Conservation (phyloP, 2,888 invertebrate genomes). For the Pyrocoelia pectoralis region DNA sequence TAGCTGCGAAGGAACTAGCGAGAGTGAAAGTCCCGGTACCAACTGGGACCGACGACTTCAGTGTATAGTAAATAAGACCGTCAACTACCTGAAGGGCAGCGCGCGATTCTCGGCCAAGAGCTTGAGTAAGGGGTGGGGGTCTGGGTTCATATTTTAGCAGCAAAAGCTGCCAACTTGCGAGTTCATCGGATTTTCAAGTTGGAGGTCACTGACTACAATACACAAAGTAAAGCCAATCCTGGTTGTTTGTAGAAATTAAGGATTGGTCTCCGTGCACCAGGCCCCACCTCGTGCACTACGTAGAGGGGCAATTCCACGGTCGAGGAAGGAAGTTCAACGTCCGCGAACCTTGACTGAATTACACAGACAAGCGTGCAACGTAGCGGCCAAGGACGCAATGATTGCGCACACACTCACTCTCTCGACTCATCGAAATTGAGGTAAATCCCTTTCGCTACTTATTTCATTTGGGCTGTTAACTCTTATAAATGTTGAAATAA, state of each 20-base stretch:
- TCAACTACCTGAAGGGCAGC: conserved; percentile 59
- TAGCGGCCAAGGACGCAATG: conserved; percentile 53
- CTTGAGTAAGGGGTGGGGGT: conserved; percentile 59
- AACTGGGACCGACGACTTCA: conserved; percentile 57
- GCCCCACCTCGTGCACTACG: conserved; percentile 49
- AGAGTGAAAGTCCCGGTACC: conserved; percentile 61
- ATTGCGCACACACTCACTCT: conserved; percentile 50
- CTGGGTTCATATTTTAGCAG: conserved; percentile 62
- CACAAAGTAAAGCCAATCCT: conserved; percentile 62
- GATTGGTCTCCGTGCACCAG: conserved; percentile 58
- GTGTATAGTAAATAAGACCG: conserved; percentile 59
- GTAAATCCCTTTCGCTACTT: conserved; percentile 54
- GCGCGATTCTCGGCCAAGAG: conserved; percentile 53
- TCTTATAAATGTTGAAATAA: conserved; percentile 10
- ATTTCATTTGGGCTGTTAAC: conserved; percentile 24
- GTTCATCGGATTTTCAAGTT: conserved; percentile 82
- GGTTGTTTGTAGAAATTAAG: conserved; percentile 57
- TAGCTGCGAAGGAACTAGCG: conserved; percentile 56
- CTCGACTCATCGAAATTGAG: conserved; percentile 52
- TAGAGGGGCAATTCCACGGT: conserved; percentile 40
- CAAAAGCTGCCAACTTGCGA: conserved; percentile 67
- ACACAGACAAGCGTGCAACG: conserved; percentile 69
- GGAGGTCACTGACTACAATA: conserved; percentile 85
- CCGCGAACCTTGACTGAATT: conserved; percentile 88
- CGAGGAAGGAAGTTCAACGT: conserved; percentile 74